Evolutionary conservation across 2,888 invertebrate species (phyloP).

Genomic region (Pachliopta kotzebuea): DNA sequence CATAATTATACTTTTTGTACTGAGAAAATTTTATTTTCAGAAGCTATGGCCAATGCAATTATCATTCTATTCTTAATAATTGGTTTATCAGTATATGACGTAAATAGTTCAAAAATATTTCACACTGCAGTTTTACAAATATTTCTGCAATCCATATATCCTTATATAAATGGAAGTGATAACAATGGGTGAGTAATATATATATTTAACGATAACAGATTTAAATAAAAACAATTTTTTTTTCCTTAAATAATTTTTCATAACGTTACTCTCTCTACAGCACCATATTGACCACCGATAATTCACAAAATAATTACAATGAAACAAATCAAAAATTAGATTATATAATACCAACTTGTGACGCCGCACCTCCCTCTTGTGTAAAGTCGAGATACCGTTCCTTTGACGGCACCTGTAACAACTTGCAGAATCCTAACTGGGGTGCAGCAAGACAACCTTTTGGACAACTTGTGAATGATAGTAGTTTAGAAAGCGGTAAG

Average conservation of each 20-base stretch:
- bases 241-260: too few relatives aligned
- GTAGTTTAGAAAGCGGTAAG: conserved; percentile 13
- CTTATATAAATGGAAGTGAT: neutral
- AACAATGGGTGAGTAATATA: neutral
- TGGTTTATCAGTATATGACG: neutral
- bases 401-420: conserved; percentile 94
- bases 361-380: neutral
- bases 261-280: neutral
- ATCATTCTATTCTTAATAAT: neutral
- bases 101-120: neutral
- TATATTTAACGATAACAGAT: neutral
- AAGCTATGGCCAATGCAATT: neutral
- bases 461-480: conserved; percentile 11
- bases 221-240: too few relatives aligned
- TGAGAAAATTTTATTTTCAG: neutral
- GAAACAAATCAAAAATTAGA: neutral
- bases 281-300: neutral
- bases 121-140: neutral
- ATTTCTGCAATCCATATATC: neutral
- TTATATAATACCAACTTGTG: conserved; percentile 2
- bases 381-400: conserved; percentile 39
- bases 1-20: too few relatives aligned
- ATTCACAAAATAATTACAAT: neutral
- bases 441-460: conserved; percentile 85
- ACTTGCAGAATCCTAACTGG: conserved; percentile 86